These are phyloP conservation scores for Ormyrus rosae DNA, from an alignment of 2,888 invertebrate species.

Conservation along the genomic window DNA sequence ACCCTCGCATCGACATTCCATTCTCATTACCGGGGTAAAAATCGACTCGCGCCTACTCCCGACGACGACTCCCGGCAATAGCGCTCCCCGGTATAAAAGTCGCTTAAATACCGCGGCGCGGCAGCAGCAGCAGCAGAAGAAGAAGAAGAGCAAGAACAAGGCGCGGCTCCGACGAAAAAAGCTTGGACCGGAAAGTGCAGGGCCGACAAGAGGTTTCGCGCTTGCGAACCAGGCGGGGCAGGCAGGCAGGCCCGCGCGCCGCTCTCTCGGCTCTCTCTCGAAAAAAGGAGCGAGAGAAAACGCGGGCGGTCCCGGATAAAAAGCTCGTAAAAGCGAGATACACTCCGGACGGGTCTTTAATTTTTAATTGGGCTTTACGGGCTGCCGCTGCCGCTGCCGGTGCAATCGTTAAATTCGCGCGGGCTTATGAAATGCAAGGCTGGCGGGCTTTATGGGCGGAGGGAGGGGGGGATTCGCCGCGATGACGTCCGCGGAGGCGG, in stretches of 20 bases:
- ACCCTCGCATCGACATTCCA: no score
- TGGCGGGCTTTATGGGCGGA: no score
- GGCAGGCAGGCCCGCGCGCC: neutral
- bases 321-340: constrained; percentile 29
- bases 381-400: neutral
- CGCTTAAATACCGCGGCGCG: neutral
- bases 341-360: constrained; percentile 10
- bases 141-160: no score
- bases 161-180: neutral
- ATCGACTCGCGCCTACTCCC: no score
- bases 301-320: constrained; percentile 35
- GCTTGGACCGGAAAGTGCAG: neutral
- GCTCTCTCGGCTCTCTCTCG: no score
- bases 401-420: constrained; percentile 25
- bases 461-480: no score
- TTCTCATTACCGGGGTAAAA: no score
- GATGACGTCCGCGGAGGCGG: no score
- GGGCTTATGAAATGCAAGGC: neutral
- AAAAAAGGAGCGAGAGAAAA: neutral
- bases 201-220: constrained; percentile 12
- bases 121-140: no score
- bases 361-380: constrained; percentile 39
- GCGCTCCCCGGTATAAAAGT: neutral
- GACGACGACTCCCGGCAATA: no score
- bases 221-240: constrained; percentile 2